Evolutionary conservation across 2,797 vertebrate genomes (phyloP).

Genomic region (Rhynchotus rufescens): DNA sequence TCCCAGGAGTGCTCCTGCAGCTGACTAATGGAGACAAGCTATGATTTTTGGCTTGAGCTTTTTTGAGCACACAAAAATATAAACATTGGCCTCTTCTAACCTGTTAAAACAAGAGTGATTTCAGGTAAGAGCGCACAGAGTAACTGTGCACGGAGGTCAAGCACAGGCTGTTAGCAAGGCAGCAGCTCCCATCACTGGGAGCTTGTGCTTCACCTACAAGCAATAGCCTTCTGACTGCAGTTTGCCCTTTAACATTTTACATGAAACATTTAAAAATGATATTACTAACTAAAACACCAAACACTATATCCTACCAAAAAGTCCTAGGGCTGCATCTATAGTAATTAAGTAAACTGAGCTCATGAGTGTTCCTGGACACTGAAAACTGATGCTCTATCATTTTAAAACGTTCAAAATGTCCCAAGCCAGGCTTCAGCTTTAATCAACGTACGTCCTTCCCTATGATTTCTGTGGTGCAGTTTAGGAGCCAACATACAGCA

Average conservation of each 20-base stretch:
- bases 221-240: neutral
- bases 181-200: neutral
- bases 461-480: neutral
- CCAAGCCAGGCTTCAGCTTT: neutral
- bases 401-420: neutral
- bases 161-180: no score
- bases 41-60: neutral
- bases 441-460: neutral
- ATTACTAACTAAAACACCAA: neutral
- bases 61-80: no score
- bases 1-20: neutral
- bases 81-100: neutral
- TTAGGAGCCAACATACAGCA: neutral
- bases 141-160: neutral
- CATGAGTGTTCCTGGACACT: neutral
- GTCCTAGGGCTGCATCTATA: neutral
- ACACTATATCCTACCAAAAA: neutral
- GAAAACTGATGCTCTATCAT: neutral
- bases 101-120: neutral
- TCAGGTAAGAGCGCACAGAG: neutral
- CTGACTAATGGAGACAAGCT: neutral
- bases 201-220: neutral
- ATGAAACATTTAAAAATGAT: neutral
- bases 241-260: neutral
- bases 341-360: neutral